Evolutionary conservation across 2,113 vertebrate genomes (phyloP).

Genomic region (Xenopus borealis): DNA sequence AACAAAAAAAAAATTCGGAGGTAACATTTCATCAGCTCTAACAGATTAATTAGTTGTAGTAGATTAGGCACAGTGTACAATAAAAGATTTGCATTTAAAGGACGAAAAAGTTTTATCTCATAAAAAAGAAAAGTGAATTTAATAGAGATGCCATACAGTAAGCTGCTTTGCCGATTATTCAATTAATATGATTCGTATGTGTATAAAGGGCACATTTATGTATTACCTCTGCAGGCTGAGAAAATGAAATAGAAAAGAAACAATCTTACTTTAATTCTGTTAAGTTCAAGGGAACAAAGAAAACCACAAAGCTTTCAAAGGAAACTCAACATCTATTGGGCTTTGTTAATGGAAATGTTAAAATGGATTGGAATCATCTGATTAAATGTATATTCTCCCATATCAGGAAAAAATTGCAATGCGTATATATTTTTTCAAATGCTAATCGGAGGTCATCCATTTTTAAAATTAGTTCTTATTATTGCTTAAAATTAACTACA

Average conservation of each 20-base stretch:
- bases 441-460: no score
- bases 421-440: no score
- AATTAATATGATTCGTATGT: constrained; percentile 58
- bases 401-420: no score
- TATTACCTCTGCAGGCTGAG: constrained; percentile 54
- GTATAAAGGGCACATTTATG: constrained; percentile 52
- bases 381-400: no score
- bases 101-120: constrained; percentile 69
- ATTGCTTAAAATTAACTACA: no score
- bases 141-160: constrained; percentile 68
- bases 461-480: no score
- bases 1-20: constrained; percentile 73
- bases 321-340: constrained; percentile 31
- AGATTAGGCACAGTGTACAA: constrained; percentile 83
- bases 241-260: constrained; percentile 41
- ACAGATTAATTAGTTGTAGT: constrained; percentile 90
- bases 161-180: constrained; percentile 61
- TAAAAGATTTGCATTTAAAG: constrained; percentile 87
- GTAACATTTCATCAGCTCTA: constrained; percentile 83
- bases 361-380: no score
- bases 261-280: constrained; percentile 35
- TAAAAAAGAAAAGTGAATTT: constrained; percentile 64
- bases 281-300: constrained; percentile 35
- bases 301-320: constrained; percentile 14
- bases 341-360: constrained; percentile 18